Conservation (phyloP, 1,140 invertebrate species). For the Araneus ventricosus region DNA sequence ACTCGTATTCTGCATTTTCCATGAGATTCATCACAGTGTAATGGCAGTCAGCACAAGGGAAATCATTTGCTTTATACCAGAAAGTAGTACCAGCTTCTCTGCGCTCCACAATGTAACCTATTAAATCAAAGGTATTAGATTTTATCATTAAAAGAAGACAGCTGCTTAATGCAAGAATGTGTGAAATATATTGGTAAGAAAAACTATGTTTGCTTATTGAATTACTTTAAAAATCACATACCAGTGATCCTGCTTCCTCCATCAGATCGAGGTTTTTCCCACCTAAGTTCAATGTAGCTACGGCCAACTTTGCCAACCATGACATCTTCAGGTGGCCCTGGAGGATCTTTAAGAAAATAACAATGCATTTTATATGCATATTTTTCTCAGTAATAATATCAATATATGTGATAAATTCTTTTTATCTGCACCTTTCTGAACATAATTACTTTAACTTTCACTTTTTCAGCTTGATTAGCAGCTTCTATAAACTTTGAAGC, state of each 20-base stretch:
- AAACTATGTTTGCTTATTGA: not conserved
- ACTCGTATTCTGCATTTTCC: conserved; percentile 79
- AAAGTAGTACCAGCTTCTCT: conserved; percentile 88
- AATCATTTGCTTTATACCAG: conserved; percentile 94
- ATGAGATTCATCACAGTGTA: conserved; percentile 92
- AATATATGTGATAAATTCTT: not conserved
- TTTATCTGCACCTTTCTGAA: too few species aligned
- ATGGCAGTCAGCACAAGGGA: conserved; percentile 90
- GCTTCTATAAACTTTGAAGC: too few species aligned
- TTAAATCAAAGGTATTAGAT: not conserved
- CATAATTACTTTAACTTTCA: too few species aligned
- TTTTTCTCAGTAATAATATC: not conserved
- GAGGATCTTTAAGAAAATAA: conserved; percentile 81
- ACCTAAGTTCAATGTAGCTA: conserved; percentile 93
- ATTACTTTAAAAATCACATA: not conserved
- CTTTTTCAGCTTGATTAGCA: too few species aligned
- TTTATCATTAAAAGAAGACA: not conserved
- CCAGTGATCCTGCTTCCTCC: conserved; percentile 83
- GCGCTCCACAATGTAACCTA: conserved; percentile 76
- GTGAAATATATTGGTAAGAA: too few species aligned
- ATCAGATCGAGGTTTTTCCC: conserved; percentile 90
- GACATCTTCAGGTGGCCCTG: conserved; percentile 85
- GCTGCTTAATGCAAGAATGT: too few species aligned
- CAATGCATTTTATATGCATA: not conserved
- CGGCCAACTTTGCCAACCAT: conserved; percentile 91